phyloP scores from a whole-genome alignment of 2,113 vertebrate genomes.

The Hemicordylus capensis region DNA sequence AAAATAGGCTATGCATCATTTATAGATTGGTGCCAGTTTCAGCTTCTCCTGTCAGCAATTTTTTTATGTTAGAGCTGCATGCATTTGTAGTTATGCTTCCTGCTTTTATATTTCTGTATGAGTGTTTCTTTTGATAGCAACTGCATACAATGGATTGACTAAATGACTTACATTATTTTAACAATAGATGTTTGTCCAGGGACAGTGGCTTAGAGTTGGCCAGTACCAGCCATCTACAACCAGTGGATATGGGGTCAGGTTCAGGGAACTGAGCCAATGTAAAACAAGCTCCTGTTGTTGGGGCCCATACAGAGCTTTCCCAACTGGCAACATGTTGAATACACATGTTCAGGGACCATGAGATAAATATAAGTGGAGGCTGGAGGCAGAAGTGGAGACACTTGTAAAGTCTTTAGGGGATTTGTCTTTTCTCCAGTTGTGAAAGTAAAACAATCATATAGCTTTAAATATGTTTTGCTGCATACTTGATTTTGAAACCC shows the following conservation, averaged over 20 bases:
- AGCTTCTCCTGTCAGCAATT: constrained; percentile 10
- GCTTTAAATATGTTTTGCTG: neutral
- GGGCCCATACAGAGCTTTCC: constrained; percentile 7
- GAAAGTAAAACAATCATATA: neutral
- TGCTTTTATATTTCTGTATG: constrained; percentile 57
- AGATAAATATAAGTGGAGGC: constrained; percentile 14
- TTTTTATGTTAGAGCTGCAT: constrained; percentile 22
- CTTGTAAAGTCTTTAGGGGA: neutral
- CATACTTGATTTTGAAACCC: too few relatives aligned
- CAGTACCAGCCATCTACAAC: constrained; percentile 66
- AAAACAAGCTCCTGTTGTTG: constrained; percentile 52
- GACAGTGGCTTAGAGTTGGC: constrained; percentile 62
- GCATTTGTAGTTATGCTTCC: constrained; percentile 52
- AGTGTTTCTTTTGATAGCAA: constrained; percentile 68
- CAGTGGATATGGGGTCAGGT: constrained; percentile 34
- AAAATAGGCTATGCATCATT: constrained; percentile 13
- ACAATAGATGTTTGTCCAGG: constrained; percentile 68
- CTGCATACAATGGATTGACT: constrained; percentile 56
- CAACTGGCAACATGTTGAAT: constrained; percentile 34
- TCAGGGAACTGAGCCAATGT: constrained; percentile 46
- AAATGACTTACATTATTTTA: constrained; percentile 24
- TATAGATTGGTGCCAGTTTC: constrained; percentile 13
- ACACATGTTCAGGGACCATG: neutral
- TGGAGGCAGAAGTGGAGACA: constrained; percentile 7
- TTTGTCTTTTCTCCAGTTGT: neutral